phyloP scores from a whole-genome alignment of 2,888 invertebrate genomes.

The Cyclophora albipunctata region DNA sequence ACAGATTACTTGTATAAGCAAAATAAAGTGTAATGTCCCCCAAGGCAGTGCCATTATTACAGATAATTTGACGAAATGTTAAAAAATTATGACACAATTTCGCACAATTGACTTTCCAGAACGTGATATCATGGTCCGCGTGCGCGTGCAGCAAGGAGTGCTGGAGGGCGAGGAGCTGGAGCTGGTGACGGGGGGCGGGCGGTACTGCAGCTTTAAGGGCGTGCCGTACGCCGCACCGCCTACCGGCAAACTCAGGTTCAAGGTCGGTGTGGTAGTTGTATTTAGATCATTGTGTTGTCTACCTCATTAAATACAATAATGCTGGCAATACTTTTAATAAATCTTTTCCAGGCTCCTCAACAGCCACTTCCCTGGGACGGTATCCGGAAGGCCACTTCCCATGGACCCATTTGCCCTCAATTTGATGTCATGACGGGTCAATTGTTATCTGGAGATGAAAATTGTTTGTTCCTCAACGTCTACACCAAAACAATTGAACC shows the following conservation, averaged over 20 bases:
- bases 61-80: too few relatives aligned
- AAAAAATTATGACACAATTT: too few relatives aligned
- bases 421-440: constrained; percentile 27
- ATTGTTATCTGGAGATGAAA: constrained; percentile 27
- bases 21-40: too few relatives aligned
- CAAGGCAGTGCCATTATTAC: too few relatives aligned
- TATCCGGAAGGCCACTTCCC: constrained; percentile 35
- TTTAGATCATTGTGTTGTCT: too few relatives aligned
- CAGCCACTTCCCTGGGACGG: constrained; percentile 38
- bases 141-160: constrained; percentile 14
- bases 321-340: too few relatives aligned
- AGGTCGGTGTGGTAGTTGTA: constrained; percentile 12
- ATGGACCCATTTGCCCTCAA: constrained; percentile 42
- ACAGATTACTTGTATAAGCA: too few relatives aligned
- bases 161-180: constrained; percentile 9
- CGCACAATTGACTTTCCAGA: too few relatives aligned
- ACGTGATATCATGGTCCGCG: neutral
- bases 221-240: constrained; percentile 71
- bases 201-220: constrained; percentile 47
- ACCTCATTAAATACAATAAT: too few relatives aligned
- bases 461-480: constrained; percentile 46
- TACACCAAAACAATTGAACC: constrained; percentile 32
- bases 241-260: constrained; percentile 58
- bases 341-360: constrained; percentile 3
- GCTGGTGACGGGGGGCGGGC: constrained; percentile 10